Base-by-base conservation (phyloP, 2,797 vertebrate species). In the Lacerta viridis region DNA sequence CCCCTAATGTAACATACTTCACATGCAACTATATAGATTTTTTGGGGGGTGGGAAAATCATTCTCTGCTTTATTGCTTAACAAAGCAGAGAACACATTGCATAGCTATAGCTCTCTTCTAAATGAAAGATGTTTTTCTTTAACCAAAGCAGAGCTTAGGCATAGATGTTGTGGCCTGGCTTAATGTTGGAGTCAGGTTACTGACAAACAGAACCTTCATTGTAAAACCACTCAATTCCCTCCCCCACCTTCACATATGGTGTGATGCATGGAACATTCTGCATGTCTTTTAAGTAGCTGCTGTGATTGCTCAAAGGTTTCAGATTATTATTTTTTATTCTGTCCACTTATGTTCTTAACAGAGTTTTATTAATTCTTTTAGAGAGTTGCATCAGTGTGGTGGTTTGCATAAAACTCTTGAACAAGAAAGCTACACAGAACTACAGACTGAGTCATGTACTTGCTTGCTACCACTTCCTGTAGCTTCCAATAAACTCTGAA, bases 151-250 rank as follows among this genome's bases (percentile, higher is more conserved):
- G 87, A 92, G 79, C 89, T 94, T 94, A 89, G 88, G 89, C 90
- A 90, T 89, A 91, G 85, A 80, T 93, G 68, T 93, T 93, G 88
- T 86, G 84, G 33, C 86, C 89, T 93, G 69, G 81, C 84, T 84
- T 79, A 80, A 84, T 76, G 55, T n/a, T 69, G 93, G 94, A 94
- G 89, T 95, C 94, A 76, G 50, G 84, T 94, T 94, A 94, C 94
- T 78, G 81, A 93, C 89, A 95, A 88, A 96, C 94, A 95, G 91
- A 95, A 93, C 85, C 84, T 92, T 89, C 93, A 93, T 95, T 93
- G 94, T 94, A 91, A 93, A 93, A 74, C 43, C 0, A 0, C 79
- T 89, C 0, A 0, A 75, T 86, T 89, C 88, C 89, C 85, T 85
- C 90, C 86, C 84, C 94, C 79, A 27, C 66, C 93, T 80, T 87